A percentile compares a stretch with the other conserved stretches of the same genome.
phyloP scores from a whole-genome alignment of 2,113 vertebrate species.

The Pipra filicauda region DNA sequence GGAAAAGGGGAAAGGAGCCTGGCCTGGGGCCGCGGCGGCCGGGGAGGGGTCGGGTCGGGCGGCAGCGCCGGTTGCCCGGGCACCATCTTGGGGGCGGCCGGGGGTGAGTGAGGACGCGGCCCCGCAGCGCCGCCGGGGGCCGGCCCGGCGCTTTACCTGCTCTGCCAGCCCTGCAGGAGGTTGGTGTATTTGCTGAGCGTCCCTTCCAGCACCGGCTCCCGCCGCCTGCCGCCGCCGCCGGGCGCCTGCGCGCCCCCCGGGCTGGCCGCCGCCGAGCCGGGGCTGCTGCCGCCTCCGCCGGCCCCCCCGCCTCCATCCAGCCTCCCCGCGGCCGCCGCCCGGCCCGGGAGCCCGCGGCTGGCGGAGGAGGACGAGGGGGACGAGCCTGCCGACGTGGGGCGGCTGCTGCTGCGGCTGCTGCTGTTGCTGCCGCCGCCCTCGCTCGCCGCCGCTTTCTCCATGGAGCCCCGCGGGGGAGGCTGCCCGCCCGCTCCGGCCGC shows the following conservation, averaged over 20 bases:
- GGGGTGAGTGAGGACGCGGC: not conserved
- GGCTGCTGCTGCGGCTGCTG: conserved; percentile 73
- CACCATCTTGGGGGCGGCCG: conserved; percentile 18
- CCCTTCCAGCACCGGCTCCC: conserved; percentile 82
- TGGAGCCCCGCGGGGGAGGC: conserved; percentile 21
- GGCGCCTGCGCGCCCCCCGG: conserved; percentile 66
- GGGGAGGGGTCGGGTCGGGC: not conserved
- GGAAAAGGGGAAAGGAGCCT: not conserved
- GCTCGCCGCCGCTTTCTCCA: conserved; percentile 60
- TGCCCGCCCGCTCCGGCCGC: conserved; percentile 3
- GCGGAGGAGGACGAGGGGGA: no score
- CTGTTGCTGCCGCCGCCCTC: conserved; percentile 51
- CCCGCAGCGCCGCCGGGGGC: not conserved
- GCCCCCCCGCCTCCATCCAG: conserved; percentile 41
- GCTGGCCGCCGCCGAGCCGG: conserved; percentile 76
- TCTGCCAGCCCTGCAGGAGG: conserved; percentile 96
- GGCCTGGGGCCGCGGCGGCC: not conserved
- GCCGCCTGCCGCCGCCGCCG: conserved; percentile 68
- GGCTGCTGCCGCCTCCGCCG: conserved; percentile 73
- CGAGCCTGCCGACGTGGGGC: no score
- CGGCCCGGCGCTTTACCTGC: conserved; percentile 80
- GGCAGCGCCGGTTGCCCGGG: not conserved
- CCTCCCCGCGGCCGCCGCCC: conserved; percentile 41
- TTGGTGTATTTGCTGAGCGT: conserved; percentile 97
- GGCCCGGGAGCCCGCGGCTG: no score